Conservation (phyloP, 1,140 invertebrate genomes). For the Ruditapes philippinarum region DNA sequence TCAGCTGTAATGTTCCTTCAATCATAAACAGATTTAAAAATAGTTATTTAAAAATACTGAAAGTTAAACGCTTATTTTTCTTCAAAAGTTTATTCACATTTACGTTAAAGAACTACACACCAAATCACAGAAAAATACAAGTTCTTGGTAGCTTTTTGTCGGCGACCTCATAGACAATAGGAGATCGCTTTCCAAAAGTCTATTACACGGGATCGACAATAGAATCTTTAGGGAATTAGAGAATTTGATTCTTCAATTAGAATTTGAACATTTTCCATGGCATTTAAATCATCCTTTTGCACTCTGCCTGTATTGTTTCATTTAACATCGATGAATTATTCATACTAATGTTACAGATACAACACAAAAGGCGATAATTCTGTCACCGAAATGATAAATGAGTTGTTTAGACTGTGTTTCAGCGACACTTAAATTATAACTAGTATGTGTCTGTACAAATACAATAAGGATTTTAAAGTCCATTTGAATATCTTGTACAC, state of each 20-base stretch:
- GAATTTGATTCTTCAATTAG: conserved; percentile 35
- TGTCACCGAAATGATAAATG: conserved; percentile 56
- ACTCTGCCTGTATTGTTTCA: conserved; percentile 36
- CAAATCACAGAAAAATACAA: too few relatives aligned
- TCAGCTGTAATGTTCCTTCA: too few relatives aligned
- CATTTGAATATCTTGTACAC: neutral
- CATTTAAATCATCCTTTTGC: conserved; percentile 17
- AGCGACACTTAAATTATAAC: conserved; percentile 42
- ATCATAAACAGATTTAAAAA: too few relatives aligned
- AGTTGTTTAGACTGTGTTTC: conserved; percentile 37
- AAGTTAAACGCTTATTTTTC: too few relatives aligned
- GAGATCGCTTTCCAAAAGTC: neutral
- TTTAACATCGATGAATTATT: conserved; percentile 62
- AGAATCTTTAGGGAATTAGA: conserved; percentile 4
- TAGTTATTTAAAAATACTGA: too few relatives aligned
- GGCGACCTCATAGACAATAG: neutral
- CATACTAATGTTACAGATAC: conserved; percentile 45
- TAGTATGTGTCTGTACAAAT: conserved; percentile 45
- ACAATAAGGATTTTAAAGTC: conserved; percentile 26
- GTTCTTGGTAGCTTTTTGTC: neutral
- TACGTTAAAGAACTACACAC: too few relatives aligned
- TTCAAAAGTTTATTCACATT: too few relatives aligned
- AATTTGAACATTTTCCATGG: conserved; percentile 35
- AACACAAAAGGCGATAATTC: conserved; percentile 61
- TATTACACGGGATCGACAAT: conserved; percentile 10